Conservation (phyloP, 64 coral and sea anemone species). For the Dendronephthya gigantea region DNA sequence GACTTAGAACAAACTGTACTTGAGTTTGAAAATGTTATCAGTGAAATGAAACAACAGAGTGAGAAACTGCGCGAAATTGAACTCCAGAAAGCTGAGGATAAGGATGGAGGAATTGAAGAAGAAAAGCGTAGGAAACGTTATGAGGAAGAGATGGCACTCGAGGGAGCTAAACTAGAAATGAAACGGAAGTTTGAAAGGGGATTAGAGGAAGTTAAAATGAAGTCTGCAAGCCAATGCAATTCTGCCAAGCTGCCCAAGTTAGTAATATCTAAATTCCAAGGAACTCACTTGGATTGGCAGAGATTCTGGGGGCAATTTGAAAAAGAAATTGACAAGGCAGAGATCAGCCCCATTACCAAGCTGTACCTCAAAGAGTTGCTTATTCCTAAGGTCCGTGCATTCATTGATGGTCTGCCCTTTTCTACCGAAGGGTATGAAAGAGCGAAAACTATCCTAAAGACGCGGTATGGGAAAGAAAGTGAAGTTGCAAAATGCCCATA, state of each 20-base stretch:
- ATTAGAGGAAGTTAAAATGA: too few relatives aligned
- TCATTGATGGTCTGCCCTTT: neutral
- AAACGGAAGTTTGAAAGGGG: too few relatives aligned
- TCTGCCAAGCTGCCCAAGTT: neutral
- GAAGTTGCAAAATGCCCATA: constrained; percentile 13
- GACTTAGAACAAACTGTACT: too few relatives aligned
- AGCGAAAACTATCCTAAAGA: constrained; percentile 23
- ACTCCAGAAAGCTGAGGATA: too few relatives aligned
- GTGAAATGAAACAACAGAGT: too few relatives aligned
- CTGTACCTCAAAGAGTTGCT: neutral
- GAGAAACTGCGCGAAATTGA: too few relatives aligned
- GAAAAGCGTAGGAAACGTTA: too few relatives aligned
- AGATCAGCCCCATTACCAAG: neutral
- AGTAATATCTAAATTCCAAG: neutral
- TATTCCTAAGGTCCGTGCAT: neutral
- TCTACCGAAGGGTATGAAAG: constrained; percentile 16
- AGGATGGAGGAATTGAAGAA: too few relatives aligned
- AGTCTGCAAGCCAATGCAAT: too few relatives aligned
- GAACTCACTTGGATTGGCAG: neutral
- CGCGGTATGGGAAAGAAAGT: neutral
- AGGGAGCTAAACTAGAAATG: too few relatives aligned
- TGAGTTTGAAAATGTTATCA: too few relatives aligned
- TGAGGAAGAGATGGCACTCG: too few relatives aligned
- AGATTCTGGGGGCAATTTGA: neutral
- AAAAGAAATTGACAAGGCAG: neutral